Conservation (phyloP, 1,140 invertebrate genomes). For the Elymnias hypermnestra region DNA sequence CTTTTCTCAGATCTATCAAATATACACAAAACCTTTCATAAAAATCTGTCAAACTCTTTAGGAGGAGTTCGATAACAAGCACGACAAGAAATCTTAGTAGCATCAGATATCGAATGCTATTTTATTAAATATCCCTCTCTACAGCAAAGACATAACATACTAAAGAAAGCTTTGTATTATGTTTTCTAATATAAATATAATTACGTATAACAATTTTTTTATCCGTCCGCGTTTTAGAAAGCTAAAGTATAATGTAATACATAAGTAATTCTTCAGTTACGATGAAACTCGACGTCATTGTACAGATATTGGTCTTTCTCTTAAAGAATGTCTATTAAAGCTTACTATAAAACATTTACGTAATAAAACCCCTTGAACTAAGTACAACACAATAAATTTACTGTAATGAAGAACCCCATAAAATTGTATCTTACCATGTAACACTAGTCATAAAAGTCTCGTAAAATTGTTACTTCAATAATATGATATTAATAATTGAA, state of each 20-base stretch:
- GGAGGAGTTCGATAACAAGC: no score
- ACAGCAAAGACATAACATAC: no score
- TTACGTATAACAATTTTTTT: neutral
- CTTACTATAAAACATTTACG: neutral
- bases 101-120: no score
- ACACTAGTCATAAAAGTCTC: conserved; percentile 21
- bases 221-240: neutral
- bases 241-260: neutral
- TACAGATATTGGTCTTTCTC: conserved; percentile 12
- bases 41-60: no score
- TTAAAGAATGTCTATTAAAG: conserved; percentile 9
- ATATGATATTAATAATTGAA: conserved; percentile 11
- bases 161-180: no score
- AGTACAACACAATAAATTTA: conserved; percentile 13
- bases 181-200: no score
- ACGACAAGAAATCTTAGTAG: no score
- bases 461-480: conserved; percentile 10
- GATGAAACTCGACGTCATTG: neutral
- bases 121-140: no score
- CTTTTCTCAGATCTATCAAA: no score
- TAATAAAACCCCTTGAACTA: conserved; percentile 3
- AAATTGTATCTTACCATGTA: conserved; percentile 9
- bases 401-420: conserved; percentile 15
- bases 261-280: neutral
- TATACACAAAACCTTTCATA: no score